Base-by-base conservation (phyloP, 2,888 invertebrate genomes). In the Xestia ashworthii region DNA sequence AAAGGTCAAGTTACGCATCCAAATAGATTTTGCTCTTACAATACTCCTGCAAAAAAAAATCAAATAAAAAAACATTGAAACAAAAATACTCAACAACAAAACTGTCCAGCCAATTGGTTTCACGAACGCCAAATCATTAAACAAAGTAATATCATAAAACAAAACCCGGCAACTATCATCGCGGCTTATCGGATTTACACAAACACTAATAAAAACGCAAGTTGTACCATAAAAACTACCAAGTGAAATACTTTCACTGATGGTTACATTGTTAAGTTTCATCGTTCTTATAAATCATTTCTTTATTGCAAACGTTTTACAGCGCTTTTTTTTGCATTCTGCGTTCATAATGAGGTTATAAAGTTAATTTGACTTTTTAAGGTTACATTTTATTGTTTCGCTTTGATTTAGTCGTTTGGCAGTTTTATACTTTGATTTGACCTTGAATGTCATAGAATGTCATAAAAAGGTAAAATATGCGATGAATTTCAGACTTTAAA, bases 261-360 rank as follows among this genome's bases (percentile, higher is more conserved):
- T 79, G 76, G 80, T 75, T 79, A 90, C 90, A 85, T 81, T 87
- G 90, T 89, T 87, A 78, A 87, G 81, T 87, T 84, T 71, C 79
- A 79, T 76, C 48, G 77, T 83, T 67, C 66, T 72, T 79, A 89
- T 90, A 89, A 91, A 89, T 90, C 90, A 90, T 84, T 85, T 83
- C 73, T 90, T 91, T 90, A 89, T 88, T 87, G 70, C 78, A 44
- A 80, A 79, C 81, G 80, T 86, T 90, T 89, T 83, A 82, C 78
- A 78, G 70, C 72, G 41, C 62, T 50, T 55, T 60, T 80, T 76
- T 80, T 87, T 79, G 62, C 60, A 76, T 88, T 83, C 58, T 53
- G 69, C 71, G 65, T 75, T 74, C 76, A 58, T 78, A 86, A 78
- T 86, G 78, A 78, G 62, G 67, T 62, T 41, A 73, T 80, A 62